Conservation (phyloP, 2,888 invertebrate genomes). For the Aspidiotus rigidus region DNA sequence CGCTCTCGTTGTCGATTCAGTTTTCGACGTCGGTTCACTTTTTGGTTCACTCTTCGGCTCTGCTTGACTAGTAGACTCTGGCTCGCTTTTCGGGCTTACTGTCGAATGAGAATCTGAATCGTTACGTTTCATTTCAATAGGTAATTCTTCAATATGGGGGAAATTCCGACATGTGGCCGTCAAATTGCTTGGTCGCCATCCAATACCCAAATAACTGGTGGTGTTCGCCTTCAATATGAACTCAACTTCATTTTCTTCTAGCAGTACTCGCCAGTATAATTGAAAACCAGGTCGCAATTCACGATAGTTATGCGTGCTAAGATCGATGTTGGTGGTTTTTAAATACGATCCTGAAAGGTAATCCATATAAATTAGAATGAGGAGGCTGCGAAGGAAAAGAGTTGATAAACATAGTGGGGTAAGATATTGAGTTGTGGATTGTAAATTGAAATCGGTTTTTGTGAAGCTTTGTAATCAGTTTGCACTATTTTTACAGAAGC, state of each 20-base stretch:
- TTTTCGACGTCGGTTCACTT: conserved; percentile 44
- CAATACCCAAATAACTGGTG: conserved; percentile 76
- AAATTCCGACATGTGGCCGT: conserved; percentile 71
- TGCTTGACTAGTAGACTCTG: conserved; percentile 40
- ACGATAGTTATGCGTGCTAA: conserved; percentile 58
- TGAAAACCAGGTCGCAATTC: conserved; percentile 64
- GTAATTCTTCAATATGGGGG: conserved; percentile 45
- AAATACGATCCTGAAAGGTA: conserved; percentile 58
- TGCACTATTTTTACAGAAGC: too few relatives aligned
- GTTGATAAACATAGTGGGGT: too few relatives aligned
- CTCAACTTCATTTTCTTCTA: conserved; percentile 77
- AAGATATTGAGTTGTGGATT: too few relatives aligned
- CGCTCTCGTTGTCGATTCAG: conserved; percentile 44
- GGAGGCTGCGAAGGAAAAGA: too few relatives aligned
- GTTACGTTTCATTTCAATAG: conserved; percentile 5
- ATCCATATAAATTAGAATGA: too few relatives aligned
- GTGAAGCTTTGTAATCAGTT: too few relatives aligned
- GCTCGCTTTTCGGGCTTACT: conserved; percentile 41
- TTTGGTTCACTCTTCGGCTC: conserved; percentile 39
- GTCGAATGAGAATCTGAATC: conserved; percentile 3
- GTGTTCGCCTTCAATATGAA: conserved; percentile 79
- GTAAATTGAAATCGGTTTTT: too few relatives aligned
- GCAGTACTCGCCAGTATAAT: conserved; percentile 75
- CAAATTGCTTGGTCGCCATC: conserved; percentile 77
- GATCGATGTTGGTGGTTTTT: conserved; percentile 62